phyloP scores from a whole-genome alignment of 2,113 vertebrate genomes.

The Pterocles gutturalis region DNA sequence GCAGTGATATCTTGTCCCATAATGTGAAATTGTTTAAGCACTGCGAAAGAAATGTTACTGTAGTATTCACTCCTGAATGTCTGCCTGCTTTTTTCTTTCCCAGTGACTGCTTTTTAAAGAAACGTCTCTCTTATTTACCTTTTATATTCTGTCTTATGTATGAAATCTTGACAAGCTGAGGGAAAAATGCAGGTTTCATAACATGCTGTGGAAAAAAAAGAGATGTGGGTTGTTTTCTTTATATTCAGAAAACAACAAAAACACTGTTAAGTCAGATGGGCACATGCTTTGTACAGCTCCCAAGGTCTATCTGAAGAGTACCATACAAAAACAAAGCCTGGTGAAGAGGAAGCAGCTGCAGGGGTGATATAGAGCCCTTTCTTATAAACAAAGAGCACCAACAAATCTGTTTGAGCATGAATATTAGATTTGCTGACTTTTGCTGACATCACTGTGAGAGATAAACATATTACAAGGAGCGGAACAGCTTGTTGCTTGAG shows the following conservation, averaged over 20 bases:
- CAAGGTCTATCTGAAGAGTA: constrained; percentile 49
- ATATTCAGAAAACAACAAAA: not conserved
- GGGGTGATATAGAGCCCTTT: constrained; percentile 68
- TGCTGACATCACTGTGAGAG: constrained; percentile 76
- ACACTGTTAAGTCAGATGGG: not conserved
- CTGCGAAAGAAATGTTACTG: not conserved
- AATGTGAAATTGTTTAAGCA: not conserved
- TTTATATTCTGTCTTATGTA: not conserved
- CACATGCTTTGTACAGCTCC: constrained; percentile 56
- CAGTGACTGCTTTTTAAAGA: not conserved
- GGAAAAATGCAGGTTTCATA: not conserved
- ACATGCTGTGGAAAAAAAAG: not conserved
- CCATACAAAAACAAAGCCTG: constrained; percentile 56
- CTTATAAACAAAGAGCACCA: constrained; percentile 76
- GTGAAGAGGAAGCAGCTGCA: constrained; percentile 83
- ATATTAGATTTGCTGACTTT: constrained; percentile 81
- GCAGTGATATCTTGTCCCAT: not conserved
- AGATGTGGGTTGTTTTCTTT: not conserved
- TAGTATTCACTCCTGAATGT: not conserved
- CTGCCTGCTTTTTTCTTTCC: not conserved
- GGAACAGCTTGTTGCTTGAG: constrained; percentile 74
- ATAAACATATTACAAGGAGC: constrained; percentile 78
- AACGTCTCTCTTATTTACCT: not conserved
- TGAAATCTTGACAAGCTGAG: not conserved
- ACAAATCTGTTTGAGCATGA: constrained; percentile 64